A percentile compares a stretch with the other conserved stretches of the same genome.
phyloP scores from a whole-genome alignment of 2,888 invertebrate genomes.

The Xanthia icteritia region DNA sequence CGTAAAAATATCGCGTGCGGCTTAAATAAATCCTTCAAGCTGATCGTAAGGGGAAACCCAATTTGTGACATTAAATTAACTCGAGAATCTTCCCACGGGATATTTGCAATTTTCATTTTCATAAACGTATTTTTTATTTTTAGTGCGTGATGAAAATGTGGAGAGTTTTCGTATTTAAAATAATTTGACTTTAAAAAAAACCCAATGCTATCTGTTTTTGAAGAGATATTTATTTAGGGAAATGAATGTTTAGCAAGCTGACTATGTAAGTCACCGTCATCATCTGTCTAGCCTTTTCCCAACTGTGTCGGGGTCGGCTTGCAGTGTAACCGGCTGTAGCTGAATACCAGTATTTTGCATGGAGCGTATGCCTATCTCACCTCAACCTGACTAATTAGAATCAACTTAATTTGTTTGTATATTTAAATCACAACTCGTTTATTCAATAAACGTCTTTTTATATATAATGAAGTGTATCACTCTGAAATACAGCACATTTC shows the following conservation, averaged over 20 bases:
- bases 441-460: too few species aligned
- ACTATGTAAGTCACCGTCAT: not conserved
- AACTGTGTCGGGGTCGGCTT: not conserved
- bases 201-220: not conserved
- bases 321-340: too few species aligned
- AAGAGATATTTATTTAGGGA: not conserved
- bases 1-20: slow-evolving; percentile 68
- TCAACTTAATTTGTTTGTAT: not conserved
- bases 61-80: slow-evolving; percentile 73
- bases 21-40: slow-evolving; percentile 69
- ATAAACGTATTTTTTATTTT: slow-evolving; percentile 65
- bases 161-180: not conserved
- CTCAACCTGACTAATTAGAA: not conserved
- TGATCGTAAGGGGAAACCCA: slow-evolving; percentile 70
- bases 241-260: not conserved
- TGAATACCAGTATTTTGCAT: not conserved
- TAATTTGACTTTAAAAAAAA: not conserved
- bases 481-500: not conserved
- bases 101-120: slow-evolving; percentile 68
- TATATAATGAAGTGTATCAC: too few species aligned
- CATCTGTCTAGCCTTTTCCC: not conserved
- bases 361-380: not conserved
- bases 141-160: slow-evolving; percentile 41
- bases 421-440: too few species aligned
- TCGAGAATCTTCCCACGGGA: slow-evolving; percentile 62